Evolutionary conservation across 2,888 invertebrate genomes (phyloP).

Genomic region (Pristionchus arcanus): DNA sequence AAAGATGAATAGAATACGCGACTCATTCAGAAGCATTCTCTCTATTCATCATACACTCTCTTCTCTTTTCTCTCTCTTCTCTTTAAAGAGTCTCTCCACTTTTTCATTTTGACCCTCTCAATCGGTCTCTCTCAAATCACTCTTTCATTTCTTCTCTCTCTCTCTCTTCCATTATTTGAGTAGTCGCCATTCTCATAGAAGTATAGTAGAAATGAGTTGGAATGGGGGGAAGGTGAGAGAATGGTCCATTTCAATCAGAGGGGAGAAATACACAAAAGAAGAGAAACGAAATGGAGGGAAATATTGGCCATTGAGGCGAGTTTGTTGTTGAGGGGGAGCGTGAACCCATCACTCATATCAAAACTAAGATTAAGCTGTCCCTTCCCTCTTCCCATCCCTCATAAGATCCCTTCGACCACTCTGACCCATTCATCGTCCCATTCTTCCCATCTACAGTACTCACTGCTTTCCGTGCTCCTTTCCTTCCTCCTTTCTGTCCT

Average conservation of each 20-base stretch:
- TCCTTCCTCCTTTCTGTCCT: slow-evolving; percentile 53
- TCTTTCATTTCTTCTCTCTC: neutral
- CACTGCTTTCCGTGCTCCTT: neutral
- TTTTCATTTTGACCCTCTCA: slow-evolving; percentile 25
- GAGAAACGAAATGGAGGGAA: neutral
- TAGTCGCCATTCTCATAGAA: neutral
- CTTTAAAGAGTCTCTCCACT: neutral
- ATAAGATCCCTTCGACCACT: neutral
- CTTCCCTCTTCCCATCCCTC: neutral
- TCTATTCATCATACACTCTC: slow-evolving; percentile 7
- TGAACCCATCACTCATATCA: neutral
- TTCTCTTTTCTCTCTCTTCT: neutral
- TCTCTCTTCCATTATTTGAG: neutral
- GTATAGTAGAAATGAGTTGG: neutral
- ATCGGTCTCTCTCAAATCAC: slow-evolving; percentile 17
- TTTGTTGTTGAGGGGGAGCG: neutral
- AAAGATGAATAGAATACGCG: slow-evolving; percentile 37
- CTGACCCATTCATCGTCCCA: neutral
- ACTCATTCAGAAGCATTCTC: slow-evolving; percentile 16
- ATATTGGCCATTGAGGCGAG: neutral
- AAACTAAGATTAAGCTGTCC: neutral
- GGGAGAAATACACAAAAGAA: slow-evolving; percentile 20
- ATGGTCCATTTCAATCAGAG: neutral
- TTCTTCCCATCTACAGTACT: neutral
- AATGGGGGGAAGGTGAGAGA: slow-evolving; percentile 15